Conservation (phyloP, 2,113 vertebrate genomes). For the Upupa epops region DNA sequence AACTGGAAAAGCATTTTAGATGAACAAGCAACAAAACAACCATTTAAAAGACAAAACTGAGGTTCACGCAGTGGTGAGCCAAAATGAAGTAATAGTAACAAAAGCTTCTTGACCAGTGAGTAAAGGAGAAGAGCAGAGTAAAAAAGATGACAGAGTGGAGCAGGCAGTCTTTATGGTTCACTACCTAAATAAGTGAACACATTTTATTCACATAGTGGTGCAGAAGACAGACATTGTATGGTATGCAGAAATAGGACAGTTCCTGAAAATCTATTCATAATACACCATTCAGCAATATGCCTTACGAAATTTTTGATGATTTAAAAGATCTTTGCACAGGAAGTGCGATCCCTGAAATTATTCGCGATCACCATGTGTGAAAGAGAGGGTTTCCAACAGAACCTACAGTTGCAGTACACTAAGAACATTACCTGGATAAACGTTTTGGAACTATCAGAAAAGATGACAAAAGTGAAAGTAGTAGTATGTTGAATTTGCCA, state of each 20-base stretch:
- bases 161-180: background rate
- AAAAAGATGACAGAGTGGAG: slow-evolving; percentile 19
- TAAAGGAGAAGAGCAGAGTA: slow-evolving; percentile 14
- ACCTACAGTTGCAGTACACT: background rate
- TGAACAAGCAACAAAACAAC: slow-evolving; percentile 49
- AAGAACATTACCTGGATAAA: background rate
- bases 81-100: slow-evolving; percentile 51
- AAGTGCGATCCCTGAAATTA: background rate
- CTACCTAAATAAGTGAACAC: background rate
- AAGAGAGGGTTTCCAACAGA: background rate
- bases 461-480: slow-evolving; percentile 29
- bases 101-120: slow-evolving; percentile 22
- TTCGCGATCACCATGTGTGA: fast-evolving
- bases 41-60: slow-evolving; percentile 23
- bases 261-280: background rate
- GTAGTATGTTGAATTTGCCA: background rate
- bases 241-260: background rate
- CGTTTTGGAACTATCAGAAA: slow-evolving; percentile 18
- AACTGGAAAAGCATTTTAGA: slow-evolving; percentile 40
- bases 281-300: background rate
- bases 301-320: background rate
- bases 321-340: background rate
- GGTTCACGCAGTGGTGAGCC: slow-evolving; percentile 32
- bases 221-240: background rate
- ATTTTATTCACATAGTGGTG: background rate